phyloP scores from a whole-genome alignment of 2,888 invertebrate genomes.

The Drosophila pseudotalamancana region DNA sequence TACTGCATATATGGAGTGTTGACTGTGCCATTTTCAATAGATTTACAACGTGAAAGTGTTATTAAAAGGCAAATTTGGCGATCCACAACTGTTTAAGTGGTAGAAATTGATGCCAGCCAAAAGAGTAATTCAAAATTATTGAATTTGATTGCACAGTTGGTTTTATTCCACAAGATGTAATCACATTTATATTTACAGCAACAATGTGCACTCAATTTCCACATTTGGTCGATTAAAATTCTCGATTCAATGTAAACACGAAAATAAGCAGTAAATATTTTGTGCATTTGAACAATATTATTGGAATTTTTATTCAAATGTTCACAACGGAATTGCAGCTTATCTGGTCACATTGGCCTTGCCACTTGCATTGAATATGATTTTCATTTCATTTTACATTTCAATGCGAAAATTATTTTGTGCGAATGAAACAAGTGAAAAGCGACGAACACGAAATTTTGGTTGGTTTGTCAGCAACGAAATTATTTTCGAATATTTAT shows the following conservation, averaged over 20 bases:
- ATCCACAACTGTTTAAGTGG: no score
- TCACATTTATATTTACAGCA: background rate
- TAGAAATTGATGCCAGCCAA: no score
- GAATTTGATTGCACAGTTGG: slow-evolving; percentile 7
- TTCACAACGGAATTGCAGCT: slow-evolving; percentile 45
- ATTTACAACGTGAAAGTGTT: no score
- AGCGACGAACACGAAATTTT: slow-evolving; percentile 4
- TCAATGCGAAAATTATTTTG: slow-evolving; percentile 37
- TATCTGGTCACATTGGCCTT: slow-evolving; percentile 48
- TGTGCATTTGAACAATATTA: slow-evolving; percentile 26
- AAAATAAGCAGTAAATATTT: slow-evolving; percentile 19
- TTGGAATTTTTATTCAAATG: slow-evolving; percentile 6
- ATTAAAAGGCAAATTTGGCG: no score
- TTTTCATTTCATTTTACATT: slow-evolving; percentile 17
- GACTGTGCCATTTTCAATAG: no score
- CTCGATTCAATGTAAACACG: slow-evolving; percentile 7
- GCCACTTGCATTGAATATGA: slow-evolving; percentile 23
- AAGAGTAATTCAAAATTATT: background rate
- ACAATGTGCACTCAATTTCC: background rate
- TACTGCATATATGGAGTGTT: no score
- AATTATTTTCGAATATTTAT: background rate
- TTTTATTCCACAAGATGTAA: slow-evolving; percentile 1
- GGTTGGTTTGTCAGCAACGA: background rate
- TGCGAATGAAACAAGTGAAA: slow-evolving; percentile 39
- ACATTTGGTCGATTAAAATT: slow-evolving; percentile 10